Evolutionary conservation across 2,113 vertebrate species (phyloP).

Genomic region (Oryzias melastigma): DNA sequence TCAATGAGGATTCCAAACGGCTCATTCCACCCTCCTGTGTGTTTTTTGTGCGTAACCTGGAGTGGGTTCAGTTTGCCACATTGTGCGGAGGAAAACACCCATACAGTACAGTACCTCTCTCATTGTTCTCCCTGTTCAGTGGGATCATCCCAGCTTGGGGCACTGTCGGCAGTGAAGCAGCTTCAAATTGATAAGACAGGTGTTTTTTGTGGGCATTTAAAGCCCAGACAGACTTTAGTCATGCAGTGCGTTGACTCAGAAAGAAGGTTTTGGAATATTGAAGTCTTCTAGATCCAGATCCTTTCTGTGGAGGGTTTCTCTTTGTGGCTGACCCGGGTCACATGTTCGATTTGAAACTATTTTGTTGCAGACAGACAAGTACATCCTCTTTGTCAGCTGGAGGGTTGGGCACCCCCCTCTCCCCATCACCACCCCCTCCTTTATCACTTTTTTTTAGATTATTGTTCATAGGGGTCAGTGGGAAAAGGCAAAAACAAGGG

Average conservation of each 20-base stretch:
- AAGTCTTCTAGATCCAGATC: conserved; percentile 31
- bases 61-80: conserved; percentile 27
- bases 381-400: not conserved
- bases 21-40: conserved; percentile 1
- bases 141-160: conserved; percentile 31
- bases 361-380: conserved; percentile 9
- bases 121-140: conserved; percentile 69
- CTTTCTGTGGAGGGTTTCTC: too few relatives aligned
- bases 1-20: conserved; percentile 22
- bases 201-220: not conserved
- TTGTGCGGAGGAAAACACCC: conserved; percentile 62
- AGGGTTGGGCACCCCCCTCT: not conserved
- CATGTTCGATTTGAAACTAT: not conserved
- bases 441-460: not conserved
- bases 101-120: conserved; percentile 52
- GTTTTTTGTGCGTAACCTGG: conserved; percentile 6
- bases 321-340: not conserved
- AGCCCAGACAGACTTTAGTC: conserved; percentile 1
- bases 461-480: not conserved
- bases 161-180: conserved; percentile 7
- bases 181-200: conserved; percentile 4
- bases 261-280: conserved; percentile 40
- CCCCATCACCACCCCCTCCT: not conserved
- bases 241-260: conserved; percentile 9
- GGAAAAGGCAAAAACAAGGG: conserved; percentile 12